These are phyloP conservation scores for Steinernema khuongi DNA, from an alignment of 1,140 invertebrate genomes.

Conservation along the genomic window DNA sequence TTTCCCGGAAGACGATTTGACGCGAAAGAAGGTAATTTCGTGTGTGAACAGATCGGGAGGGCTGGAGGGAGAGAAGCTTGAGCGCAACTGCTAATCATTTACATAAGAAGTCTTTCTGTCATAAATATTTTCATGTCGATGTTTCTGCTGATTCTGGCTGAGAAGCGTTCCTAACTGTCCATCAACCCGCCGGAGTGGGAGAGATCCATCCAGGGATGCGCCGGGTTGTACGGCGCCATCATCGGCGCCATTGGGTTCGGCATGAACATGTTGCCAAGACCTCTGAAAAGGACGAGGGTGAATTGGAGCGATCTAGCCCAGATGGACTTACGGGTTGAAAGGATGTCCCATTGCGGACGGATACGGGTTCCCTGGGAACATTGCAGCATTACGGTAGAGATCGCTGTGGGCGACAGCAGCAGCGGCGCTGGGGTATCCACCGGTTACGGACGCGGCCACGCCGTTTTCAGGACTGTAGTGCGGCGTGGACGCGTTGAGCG, in stretches of 20 bases:
- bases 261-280: not conserved
- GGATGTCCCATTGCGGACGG: constrained; percentile 5
- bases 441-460: not conserved
- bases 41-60: not conserved
- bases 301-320: not conserved
- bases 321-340: not conserved
- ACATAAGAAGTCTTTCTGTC: not conserved
- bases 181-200: not conserved
- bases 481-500: not conserved
- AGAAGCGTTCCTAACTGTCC: not conserved
- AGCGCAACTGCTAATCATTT: constrained; percentile 7
- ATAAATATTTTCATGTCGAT: not conserved
- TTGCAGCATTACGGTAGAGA: constrained; percentile 9
- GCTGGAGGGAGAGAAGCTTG: not conserved
- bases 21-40: not conserved
- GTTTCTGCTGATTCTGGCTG: not conserved
- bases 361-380: constrained; percentile 9
- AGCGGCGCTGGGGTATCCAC: not conserved
- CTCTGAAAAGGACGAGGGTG: not conserved
- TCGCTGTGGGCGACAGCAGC: not conserved
- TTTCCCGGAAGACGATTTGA: not conserved
- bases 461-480: constrained; percentile 7
- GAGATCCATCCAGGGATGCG: not conserved
- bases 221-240: constrained; percentile 8
- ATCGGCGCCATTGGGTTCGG: constrained; percentile 1